These are phyloP conservation scores for Tetragonula clypearis DNA, from an alignment of 1,140 invertebrate species.

Conservation along the genomic window DNA sequence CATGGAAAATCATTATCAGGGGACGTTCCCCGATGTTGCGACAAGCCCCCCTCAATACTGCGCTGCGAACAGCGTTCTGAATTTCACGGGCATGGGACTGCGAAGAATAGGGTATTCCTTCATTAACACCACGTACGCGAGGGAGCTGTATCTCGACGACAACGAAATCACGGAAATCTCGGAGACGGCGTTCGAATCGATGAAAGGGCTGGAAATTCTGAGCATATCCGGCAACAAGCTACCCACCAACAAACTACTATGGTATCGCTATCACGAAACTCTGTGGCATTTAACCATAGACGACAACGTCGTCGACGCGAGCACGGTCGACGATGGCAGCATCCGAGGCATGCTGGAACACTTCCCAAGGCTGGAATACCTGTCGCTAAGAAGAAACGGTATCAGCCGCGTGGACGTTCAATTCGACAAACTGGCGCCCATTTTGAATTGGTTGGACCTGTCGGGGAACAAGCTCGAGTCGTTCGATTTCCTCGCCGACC, in stretches of 20 bases:
- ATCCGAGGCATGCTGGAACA: constrained; percentile 27
- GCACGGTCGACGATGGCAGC: background rate
- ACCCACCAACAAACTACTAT: constrained; percentile 62
- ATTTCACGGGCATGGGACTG: constrained; percentile 62
- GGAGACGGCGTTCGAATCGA: constrained; percentile 62
- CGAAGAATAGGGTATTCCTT: constrained; percentile 64
- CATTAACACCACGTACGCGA: constrained; percentile 63
- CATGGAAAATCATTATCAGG: too few species aligned
- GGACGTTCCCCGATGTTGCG: too few species aligned
- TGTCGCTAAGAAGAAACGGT: constrained; percentile 69
- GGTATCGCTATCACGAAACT: constrained; percentile 57
- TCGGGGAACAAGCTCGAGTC: constrained; percentile 71
- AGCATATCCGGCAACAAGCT: constrained; percentile 73
- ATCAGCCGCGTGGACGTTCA: constrained; percentile 60
- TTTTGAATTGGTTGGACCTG: constrained; percentile 69
- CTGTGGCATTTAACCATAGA: constrained; percentile 70
- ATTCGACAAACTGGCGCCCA: constrained; percentile 61
- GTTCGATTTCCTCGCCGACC: constrained; percentile 58
- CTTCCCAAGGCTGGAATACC: constrained; percentile 63
- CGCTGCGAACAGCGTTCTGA: constrained; percentile 42
- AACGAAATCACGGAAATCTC: constrained; percentile 71
- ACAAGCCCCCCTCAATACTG: background rate
- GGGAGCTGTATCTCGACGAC: constrained; percentile 68
- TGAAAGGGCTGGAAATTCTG: constrained; percentile 69
- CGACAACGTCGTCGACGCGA: constrained; percentile 61